These are phyloP conservation scores for Tiphia femorata DNA, from an alignment of 2,888 invertebrate genomes.

Conservation along the genomic window DNA sequence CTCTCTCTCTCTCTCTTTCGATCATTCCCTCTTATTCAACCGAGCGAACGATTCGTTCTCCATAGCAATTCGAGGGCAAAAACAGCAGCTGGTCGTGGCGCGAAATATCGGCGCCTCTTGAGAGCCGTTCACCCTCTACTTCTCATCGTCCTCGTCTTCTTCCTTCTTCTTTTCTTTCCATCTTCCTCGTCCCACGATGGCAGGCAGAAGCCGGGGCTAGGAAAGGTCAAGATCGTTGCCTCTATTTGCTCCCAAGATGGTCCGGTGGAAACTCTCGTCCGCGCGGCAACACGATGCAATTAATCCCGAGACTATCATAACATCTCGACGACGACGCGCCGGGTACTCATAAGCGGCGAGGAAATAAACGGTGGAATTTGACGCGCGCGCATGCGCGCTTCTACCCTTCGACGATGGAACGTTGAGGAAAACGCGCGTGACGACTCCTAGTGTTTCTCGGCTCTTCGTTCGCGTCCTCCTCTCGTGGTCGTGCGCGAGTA, in stretches of 20 bases:
- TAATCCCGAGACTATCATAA: constrained; percentile 36
- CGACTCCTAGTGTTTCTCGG: too few relatives aligned
- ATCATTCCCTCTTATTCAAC: not conserved
- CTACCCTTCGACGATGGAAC: too few relatives aligned
- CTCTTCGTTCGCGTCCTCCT: too few relatives aligned
- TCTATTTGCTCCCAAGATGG: constrained; percentile 31
- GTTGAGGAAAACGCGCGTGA: too few relatives aligned
- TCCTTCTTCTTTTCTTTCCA: not conserved
- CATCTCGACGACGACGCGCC: constrained; percentile 5
- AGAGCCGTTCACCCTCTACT: not conserved
- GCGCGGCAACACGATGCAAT: constrained; percentile 20
- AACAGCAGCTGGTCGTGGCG: not conserved
- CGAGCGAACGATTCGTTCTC: not conserved
- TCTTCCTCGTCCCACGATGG: not conserved
- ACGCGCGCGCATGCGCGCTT: constrained; percentile 5
- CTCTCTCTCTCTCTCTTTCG: not conserved
- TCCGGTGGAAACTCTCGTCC: constrained; percentile 11
- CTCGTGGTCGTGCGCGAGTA: not conserved
- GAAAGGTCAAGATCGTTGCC: constrained; percentile 45
- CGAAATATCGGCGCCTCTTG: not conserved
- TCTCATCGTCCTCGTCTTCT: not conserved
- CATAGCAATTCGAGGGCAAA: not conserved
- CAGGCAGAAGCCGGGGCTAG: constrained; percentile 2
- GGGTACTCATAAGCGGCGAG: too few relatives aligned
- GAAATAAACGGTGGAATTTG: not conserved